Percentiles rank a stretch among this genome's conserved stretches.
Conservation (phyloP, 2,888 invertebrate genomes). For the Oligia strigilis region DNA sequence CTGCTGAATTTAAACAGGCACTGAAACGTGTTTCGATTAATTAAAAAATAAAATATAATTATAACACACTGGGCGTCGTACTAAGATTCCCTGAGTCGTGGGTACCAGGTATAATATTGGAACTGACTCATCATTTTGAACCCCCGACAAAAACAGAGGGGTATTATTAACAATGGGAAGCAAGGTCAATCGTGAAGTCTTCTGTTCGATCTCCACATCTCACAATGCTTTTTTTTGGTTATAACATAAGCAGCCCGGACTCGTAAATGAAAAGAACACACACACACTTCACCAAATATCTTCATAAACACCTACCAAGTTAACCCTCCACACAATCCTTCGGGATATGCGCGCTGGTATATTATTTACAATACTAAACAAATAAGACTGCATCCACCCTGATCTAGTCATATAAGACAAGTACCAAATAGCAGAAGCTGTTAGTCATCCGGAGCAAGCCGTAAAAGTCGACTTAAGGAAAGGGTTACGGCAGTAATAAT, state of each 20-base stretch:
- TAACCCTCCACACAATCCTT: background rate
- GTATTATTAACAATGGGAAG: background rate
- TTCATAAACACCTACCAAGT: background rate
- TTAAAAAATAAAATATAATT: background rate
- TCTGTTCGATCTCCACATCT: background rate
- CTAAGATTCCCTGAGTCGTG: background rate
- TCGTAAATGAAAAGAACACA: too few relatives aligned
- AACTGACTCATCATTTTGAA: background rate
- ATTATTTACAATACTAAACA: background rate
- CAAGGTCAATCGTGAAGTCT: background rate
- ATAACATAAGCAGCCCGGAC: background rate
- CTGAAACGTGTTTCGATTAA: background rate
- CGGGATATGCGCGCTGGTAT: background rate
- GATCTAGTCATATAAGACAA: conserved; percentile 37
- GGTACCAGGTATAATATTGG: background rate
- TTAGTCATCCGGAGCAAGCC: conserved; percentile 46
- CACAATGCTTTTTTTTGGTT: background rate
- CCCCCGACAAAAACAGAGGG: too few relatives aligned
- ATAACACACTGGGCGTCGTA: background rate
- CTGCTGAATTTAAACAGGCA: conserved; percentile 9
- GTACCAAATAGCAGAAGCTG: conserved; percentile 23
- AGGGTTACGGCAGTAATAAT: conserved; percentile 56
- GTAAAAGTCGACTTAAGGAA: conserved; percentile 58
- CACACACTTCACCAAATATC: too few relatives aligned
- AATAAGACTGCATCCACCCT: conserved; percentile 9